Evolutionary conservation across 2,797 vertebrate species (phyloP), one percentile per base, ranked within the genome.

Genomic region (Sebastes vulpes): DNA sequence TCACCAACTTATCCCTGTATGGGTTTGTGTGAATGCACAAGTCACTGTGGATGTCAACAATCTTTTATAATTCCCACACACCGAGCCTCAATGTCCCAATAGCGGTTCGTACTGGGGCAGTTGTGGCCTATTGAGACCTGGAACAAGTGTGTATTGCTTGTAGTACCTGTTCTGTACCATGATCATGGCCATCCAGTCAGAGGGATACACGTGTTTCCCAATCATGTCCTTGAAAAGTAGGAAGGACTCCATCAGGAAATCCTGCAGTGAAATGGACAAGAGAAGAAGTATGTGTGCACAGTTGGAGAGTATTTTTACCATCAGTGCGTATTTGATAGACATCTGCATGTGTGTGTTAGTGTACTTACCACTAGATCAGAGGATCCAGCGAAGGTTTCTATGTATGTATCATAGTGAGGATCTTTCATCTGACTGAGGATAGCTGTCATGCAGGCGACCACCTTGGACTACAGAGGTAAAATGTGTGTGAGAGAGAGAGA

Each of bases 181-280:
- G 90, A 98, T 99, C 98, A 99, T 99, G 7, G 97, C 97, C 95
- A 99, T 98, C 98, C 98, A 99, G 86, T 99, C 98, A 0, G 95
- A 96, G 1, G 97, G 97, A 73, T 99, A 99, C 78, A 99, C 98
- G 1, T 98, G 98, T 87, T 98, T 98, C 74, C 97, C 97, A 64
- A 99, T 99, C 74, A 98, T 96, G 70, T 99, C 98, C 90, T 96
- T 99, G 91, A 99, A 99, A 94, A 99, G 96, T 42, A 99, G 95
- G 94, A 99, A 99, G 0, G 98, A 98, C 92, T 99, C 98, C 98
- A 99, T 99, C 90, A 99, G 75, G 93, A 99, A 99, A 93, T 99
- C 98, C 98, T 99, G 84, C 4, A 94, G 92, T 0, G 59, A 83
- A 12, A 89, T 10, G 64, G 9, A 26, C 12, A 29, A 79, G 42